These are phyloP conservation scores for Thamnaconus septentrionalis DNA, from an alignment of 2,113 vertebrate species.

Conservation along the genomic window DNA sequence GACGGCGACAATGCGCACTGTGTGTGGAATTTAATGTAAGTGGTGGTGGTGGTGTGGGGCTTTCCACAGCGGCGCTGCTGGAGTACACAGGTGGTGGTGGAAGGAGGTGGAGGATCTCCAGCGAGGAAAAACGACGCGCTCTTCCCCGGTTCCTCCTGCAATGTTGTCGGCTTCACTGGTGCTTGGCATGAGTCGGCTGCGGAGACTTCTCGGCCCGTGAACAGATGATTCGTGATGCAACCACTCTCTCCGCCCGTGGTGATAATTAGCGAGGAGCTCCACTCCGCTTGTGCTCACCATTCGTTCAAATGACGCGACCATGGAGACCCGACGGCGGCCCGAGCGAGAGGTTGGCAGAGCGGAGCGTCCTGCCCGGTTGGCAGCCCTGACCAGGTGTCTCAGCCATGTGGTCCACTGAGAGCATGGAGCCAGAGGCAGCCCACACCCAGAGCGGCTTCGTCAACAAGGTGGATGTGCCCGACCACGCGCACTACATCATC, in stretches of 20 bases:
- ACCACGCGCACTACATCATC: slow-evolving; percentile 85
- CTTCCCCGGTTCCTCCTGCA: too few relatives aligned
- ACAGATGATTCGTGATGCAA: not conserved
- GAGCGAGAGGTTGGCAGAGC: slow-evolving; percentile 19
- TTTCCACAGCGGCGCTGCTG: too few relatives aligned
- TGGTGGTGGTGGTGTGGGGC: too few relatives aligned
- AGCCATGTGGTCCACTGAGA: slow-evolving; percentile 64
- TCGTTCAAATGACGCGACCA: slow-evolving; percentile 12
- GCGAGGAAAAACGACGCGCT: too few relatives aligned
- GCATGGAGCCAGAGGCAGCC: slow-evolving; percentile 70
- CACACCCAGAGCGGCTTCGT: slow-evolving; percentile 67
- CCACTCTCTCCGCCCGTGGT: too few relatives aligned
- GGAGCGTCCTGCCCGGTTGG: slow-evolving; percentile 15
- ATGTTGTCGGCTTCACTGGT: too few relatives aligned
- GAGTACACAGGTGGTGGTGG: too few relatives aligned
- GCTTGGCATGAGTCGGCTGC: too few relatives aligned
- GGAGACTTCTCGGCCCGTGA: too few relatives aligned
- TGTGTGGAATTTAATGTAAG: slow-evolving; percentile 27
- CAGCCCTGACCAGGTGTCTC: slow-evolving; percentile 31
- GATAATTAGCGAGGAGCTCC: not conserved
- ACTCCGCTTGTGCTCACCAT: not conserved
- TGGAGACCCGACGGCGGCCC: slow-evolving; percentile 14
- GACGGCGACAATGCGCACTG: slow-evolving; percentile 18
- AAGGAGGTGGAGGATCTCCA: too few relatives aligned
- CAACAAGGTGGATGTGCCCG: slow-evolving; percentile 83